Conservation (phyloP, 2,797 vertebrate species). For the Pachyuromys duprasi region DNA sequence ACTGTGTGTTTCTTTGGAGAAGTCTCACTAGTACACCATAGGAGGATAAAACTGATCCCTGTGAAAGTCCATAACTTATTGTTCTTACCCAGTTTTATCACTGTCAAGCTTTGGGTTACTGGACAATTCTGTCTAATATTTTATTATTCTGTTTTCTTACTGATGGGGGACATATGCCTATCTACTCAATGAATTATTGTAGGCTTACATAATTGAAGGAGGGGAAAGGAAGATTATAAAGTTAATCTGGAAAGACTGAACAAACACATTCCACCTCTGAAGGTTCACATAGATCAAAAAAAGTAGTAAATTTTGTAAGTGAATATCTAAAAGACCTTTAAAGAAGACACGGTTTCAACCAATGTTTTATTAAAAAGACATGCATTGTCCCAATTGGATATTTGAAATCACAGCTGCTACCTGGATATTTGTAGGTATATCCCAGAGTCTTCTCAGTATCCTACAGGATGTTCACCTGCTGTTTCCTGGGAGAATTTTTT, state of each 20-base stretch:
- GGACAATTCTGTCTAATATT: not conserved
- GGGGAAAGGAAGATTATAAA: not conserved
- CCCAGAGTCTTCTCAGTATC: not conserved
- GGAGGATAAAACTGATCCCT: not conserved
- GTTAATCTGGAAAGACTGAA: not conserved
- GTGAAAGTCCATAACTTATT: not conserved
- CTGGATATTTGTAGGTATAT: not conserved
- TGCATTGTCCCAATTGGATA: not conserved
- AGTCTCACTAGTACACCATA: not conserved
- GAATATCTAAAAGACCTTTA: not conserved
- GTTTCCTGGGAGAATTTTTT: slow-evolving; percentile 24
- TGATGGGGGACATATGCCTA: not conserved
- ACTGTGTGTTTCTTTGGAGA: not conserved
- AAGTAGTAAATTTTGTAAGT: not conserved
- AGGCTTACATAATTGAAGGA: not conserved
- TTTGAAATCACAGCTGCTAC: slow-evolving; percentile 5
- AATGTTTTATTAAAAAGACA: not conserved
- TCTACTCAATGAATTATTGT: not conserved
- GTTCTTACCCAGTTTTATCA: not conserved
- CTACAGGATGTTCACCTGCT: not conserved
- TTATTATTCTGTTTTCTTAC: not conserved
- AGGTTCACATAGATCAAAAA: slow-evolving; percentile 2
- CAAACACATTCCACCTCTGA: not conserved
- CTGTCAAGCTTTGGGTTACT: not conserved
- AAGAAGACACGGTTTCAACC: not conserved